A percentile compares a stretch with the other conserved stretches of the same genome.
phyloP scores from a whole-genome alignment of 1,140 invertebrate species.

The Delia radicum region DNA sequence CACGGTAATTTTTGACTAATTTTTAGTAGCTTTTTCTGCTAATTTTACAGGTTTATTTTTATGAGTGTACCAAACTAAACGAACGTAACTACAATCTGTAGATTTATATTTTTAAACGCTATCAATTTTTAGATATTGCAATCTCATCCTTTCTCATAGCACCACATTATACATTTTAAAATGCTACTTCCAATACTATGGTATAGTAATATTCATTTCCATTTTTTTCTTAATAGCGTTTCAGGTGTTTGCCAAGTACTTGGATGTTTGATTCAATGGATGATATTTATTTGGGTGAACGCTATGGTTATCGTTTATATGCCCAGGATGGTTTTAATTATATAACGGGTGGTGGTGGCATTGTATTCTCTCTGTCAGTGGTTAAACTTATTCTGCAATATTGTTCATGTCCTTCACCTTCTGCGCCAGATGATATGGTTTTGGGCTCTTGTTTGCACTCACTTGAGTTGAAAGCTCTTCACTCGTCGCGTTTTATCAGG shows the following conservation, averaged over 20 bases:
- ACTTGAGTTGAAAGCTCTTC: conserved; percentile 64
- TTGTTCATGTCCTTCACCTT: conserved; percentile 68
- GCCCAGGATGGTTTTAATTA: conserved; percentile 75
- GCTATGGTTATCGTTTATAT: conserved; percentile 64
- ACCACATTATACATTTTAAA: too few species aligned
- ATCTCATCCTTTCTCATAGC: too few species aligned
- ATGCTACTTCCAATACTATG: too few species aligned
- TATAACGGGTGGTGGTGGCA: conserved; percentile 80
- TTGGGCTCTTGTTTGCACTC: conserved; percentile 73
- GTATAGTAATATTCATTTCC: too few species aligned
- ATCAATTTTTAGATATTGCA: too few species aligned
- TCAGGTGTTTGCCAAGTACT: conserved; percentile 43
- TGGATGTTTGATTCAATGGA: conserved; percentile 40
- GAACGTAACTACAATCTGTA: too few species aligned
- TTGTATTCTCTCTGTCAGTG: conserved; percentile 61
- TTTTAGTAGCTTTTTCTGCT: too few species aligned
- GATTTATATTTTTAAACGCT: too few species aligned
- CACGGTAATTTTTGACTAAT: too few species aligned
- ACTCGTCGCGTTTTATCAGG: conserved; percentile 80
- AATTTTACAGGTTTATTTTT: too few species aligned
- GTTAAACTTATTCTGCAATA: conserved; percentile 59
- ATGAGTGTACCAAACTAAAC: too few species aligned
- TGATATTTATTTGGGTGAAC: conserved; percentile 68
- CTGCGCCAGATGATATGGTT: conserved; percentile 86
- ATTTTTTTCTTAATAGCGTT: conserved; percentile 33